A percentile compares a stretch with the other conserved stretches of the same genome.
Evolutionary conservation across 1,140 invertebrate species (phyloP).

Genomic region (Drosophila kepulauana): DNA sequence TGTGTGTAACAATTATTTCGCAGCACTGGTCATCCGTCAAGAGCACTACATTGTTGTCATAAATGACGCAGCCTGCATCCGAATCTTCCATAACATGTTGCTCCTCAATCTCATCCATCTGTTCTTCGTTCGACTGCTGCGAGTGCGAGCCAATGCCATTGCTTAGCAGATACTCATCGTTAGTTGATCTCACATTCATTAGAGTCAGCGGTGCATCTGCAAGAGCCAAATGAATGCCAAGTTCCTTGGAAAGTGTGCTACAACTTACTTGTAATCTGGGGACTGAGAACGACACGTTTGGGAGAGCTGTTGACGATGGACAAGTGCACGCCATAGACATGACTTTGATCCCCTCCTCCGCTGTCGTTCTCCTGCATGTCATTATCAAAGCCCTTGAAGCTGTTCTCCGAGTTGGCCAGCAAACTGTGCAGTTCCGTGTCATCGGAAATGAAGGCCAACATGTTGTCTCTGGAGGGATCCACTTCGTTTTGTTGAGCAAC

Average conservation of each 20-base stretch:
- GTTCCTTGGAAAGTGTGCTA: background rate
- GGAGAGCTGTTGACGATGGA: background rate
- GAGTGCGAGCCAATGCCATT: background rate
- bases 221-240: background rate
- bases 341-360: slow-evolving; percentile 3
- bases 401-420: slow-evolving; percentile 44
- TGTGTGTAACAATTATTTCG: slow-evolving; percentile 65
- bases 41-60: slow-evolving; percentile 63
- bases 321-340: slow-evolving; percentile 44
- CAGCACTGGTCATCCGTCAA: slow-evolving; percentile 65
- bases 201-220: slow-evolving; percentile 44
- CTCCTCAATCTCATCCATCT: slow-evolving; percentile 15
- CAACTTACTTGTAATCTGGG: slow-evolving; percentile 9
- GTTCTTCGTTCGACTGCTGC: slow-evolving; percentile 34
- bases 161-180: slow-evolving; percentile 40
- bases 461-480: slow-evolving; percentile 62
- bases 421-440: slow-evolving; percentile 63
- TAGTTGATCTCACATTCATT: slow-evolving; percentile 8
- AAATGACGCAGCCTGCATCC: slow-evolving; percentile 49
- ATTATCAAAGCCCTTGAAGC: slow-evolving; percentile 60
- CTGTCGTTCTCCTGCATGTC: background rate
- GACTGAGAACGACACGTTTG: background rate
- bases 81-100: slow-evolving; percentile 1
- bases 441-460: slow-evolving; percentile 62
- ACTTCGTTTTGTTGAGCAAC: slow-evolving; percentile 3